Evolutionary conservation across 2,797 vertebrate genomes (phyloP).

Genomic region (Onychomys leucogaster): DNA sequence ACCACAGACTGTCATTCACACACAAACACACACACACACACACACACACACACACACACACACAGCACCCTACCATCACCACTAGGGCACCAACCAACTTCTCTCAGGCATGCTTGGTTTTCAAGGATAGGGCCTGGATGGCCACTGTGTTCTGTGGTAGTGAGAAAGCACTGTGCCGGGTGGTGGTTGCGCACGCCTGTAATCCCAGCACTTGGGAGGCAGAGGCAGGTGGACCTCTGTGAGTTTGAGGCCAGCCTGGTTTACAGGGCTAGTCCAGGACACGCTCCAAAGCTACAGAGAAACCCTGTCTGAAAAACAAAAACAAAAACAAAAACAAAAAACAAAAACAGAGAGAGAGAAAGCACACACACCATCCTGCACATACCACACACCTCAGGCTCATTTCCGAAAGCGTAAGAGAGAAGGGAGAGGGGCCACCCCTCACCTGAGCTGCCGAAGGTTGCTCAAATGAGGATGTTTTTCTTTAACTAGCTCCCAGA

Average conservation of each 20-base stretch:
- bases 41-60: not conserved
- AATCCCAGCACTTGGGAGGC: no score
- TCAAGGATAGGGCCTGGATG: not conserved
- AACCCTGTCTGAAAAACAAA: no score
- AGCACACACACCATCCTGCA: not conserved
- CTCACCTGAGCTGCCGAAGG: constrained; percentile 93
- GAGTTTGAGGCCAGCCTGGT: no score
- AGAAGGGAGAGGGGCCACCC: not conserved
- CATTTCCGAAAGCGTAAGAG: not conserved
- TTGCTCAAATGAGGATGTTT: constrained; percentile 93
- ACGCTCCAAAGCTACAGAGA: no score
- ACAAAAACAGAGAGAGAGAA: no score
- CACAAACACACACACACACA: not conserved
- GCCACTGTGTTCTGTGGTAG: not conserved
- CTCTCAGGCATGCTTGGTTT: not conserved
- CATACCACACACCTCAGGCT: not conserved
- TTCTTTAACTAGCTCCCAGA: constrained; percentile 97
- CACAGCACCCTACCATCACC: not conserved
- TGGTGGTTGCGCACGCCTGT: no score
- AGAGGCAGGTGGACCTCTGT: no score
- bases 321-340: no score
- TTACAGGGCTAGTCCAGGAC: no score
- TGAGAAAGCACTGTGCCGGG: not conserved
- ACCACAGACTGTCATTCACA: not conserved
- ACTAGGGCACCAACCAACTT: not conserved